Percentiles rank a stretch among this genome's conserved stretches.
Conservation (phyloP, 2,888 invertebrate species). For the Lepas anatifera region DNA sequence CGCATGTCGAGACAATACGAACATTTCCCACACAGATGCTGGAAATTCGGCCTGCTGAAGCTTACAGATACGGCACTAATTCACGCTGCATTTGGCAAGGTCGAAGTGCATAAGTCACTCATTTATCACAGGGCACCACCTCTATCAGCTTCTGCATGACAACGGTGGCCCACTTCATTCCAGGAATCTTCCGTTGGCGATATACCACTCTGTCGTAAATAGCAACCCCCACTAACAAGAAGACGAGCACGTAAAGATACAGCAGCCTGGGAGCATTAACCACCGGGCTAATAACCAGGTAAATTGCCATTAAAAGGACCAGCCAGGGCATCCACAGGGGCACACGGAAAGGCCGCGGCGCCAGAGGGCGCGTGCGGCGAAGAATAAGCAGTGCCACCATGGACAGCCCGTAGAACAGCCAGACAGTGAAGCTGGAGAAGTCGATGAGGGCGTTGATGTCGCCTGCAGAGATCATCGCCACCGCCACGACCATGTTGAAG, state of each 20-base stretch:
- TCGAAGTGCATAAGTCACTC: too few relatives aligned
- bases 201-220: conserved; percentile 66
- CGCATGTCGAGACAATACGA: too few relatives aligned
- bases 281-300: conserved; percentile 60
- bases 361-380: conserved; percentile 52
- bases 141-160: background rate
- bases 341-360: conserved; percentile 56
- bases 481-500: conserved; percentile 51
- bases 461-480: conserved; percentile 56
- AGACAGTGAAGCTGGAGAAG: conserved; percentile 74
- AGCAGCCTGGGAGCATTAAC: conserved; percentile 59
- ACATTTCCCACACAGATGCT: too few relatives aligned
- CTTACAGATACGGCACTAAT: too few relatives aligned
- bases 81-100: too few relatives aligned
- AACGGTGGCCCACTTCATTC: background rate
- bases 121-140: background rate
- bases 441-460: conserved; percentile 64
- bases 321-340: conserved; percentile 53
- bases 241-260: conserved; percentile 59
- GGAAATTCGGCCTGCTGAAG: too few relatives aligned
- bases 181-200: conserved; percentile 15
- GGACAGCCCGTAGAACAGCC: conserved; percentile 74
- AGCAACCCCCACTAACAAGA: conserved; percentile 52
- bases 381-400: conserved; percentile 65
- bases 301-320: conserved; percentile 54